phyloP scores from a whole-genome alignment of 2,113 vertebrate genomes.

The Hippocampus mohnikei region DNA sequence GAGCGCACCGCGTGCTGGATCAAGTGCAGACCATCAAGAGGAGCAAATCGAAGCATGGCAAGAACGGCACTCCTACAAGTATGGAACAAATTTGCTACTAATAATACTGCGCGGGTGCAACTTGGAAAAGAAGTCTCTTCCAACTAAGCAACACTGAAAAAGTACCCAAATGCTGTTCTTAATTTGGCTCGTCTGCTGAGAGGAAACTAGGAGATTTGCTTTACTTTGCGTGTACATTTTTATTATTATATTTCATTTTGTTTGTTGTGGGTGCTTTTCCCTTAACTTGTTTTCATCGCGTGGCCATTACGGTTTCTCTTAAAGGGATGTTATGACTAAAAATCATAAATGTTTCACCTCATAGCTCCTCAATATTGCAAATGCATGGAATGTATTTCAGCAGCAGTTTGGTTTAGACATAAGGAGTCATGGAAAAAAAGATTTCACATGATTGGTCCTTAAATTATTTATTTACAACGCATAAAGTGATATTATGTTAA shows the following conservation, averaged over 20 bases:
- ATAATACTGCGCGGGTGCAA: neutral
- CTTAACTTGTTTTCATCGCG: too few relatives aligned
- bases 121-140: neutral
- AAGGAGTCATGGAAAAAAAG: neutral
- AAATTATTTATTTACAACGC: too few relatives aligned
- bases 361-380: neutral
- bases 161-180: too few relatives aligned
- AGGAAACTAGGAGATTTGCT: too few relatives aligned
- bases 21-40: constrained; percentile 71
- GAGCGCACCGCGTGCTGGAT: constrained; percentile 65
- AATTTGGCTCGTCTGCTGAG: too few relatives aligned
- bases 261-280: too few relatives aligned
- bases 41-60: constrained; percentile 49
- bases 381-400: neutral
- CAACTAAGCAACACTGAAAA: too few relatives aligned
- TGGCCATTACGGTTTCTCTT: too few relatives aligned
- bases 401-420: neutral
- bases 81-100: constrained; percentile 16
- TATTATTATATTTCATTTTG: too few relatives aligned
- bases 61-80: constrained; percentile 52
- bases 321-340: neutral
- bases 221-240: too few relatives aligned
- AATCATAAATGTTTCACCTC: neutral
- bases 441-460: too few relatives aligned
- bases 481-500: too few relatives aligned